Base-by-base conservation (phyloP, 2,113 vertebrate species). In the Cygnus buccinator region DNA sequence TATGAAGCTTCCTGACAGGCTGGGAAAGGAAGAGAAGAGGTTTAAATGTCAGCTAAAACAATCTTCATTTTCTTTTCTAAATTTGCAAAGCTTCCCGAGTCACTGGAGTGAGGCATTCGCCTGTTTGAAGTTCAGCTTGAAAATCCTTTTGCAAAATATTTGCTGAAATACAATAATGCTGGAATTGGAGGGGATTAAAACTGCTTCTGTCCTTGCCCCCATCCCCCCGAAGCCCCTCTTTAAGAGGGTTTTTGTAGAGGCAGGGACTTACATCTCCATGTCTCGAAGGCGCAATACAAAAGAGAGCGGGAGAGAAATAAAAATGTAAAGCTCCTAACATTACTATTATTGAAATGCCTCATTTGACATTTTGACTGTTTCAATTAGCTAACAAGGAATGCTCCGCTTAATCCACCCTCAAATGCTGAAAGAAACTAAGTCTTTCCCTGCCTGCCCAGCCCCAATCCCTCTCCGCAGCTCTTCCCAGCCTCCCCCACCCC, bases 81-180 rank as follows among this genome's bases (percentile, higher is more conserved):
- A 97, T 97, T 97, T 97, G 85, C 86, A 95, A 94, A 95, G 94
- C 77, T 96, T 71, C 97, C 44, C 14, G 1, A 97, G 85, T 77
- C 81, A 80, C 95, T 87, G 96, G 93, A 96, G 90, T 87, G 90
- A 97, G 88, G 87, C 94, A 78, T 90, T 89, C 65, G 61, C 79
- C 91, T 96, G 95, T 97, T 93, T 97, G 94, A 98, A 96, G 93
- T 98, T 97, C 95, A 98, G 94, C 92, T 94, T 95, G 94, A 98
- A 98, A 98, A 98, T 97, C 93, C 96, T 97, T 96, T 96, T 91
- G 94, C 97, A 97, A 97, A 98, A 97, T 98, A 98, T 98, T 98
- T 98, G 97, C 97, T 94, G 95, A 97, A 98, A 97, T 92, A 95
- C 88, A 97, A 95, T 96, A 96, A 97, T 73, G 92, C 80, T 75